These are phyloP conservation scores for Sylvilagus floridanus DNA, from an alignment of 2,797 vertebrate genomes.

Conservation along the genomic window DNA sequence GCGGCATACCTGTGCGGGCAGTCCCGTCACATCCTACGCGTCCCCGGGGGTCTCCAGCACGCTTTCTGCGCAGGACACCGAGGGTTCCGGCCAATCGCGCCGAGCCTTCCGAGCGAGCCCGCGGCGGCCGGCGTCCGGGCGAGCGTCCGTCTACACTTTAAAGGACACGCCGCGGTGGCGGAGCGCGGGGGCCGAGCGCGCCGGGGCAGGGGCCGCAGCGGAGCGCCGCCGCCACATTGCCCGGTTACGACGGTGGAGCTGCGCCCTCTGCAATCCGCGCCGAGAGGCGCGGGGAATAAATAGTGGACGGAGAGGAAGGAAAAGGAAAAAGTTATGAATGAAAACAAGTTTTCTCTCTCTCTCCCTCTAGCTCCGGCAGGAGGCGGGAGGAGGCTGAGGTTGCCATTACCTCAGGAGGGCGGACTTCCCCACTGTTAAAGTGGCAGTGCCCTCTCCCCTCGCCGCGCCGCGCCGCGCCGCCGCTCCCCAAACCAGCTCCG, in stretches of 20 bases:
- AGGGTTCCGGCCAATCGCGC: neutral
- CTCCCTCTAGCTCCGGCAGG: constrained; percentile 71
- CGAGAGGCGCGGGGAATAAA: constrained; percentile 77
- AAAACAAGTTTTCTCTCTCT: constrained; percentile 89
- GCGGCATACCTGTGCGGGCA: constrained; percentile 25
- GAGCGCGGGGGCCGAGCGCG: neutral
- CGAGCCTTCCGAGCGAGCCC: neutral
- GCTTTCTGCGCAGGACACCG: neutral
- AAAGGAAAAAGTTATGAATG: constrained; percentile 96
- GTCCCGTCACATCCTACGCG: neutral
- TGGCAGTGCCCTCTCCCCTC: constrained; percentile 76
- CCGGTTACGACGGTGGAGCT: constrained; percentile 64
- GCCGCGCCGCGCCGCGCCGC: neutral
- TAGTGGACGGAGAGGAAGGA: constrained; percentile 84
- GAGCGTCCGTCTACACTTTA: neutral
- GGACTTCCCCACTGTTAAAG: constrained; percentile 85
- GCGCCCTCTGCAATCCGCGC: constrained; percentile 85
- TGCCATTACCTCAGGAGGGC: constrained; percentile 87
- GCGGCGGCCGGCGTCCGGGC: neutral
- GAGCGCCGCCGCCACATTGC: neutral
- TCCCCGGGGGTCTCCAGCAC: constrained; percentile 12
- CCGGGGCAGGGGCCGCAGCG: neutral
- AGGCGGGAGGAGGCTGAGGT: constrained; percentile 87
- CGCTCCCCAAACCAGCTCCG: neutral
- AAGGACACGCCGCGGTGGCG: neutral